Base-by-base conservation (phyloP, 2,797 vertebrate genomes). In the Buceros bicornis region DNA sequence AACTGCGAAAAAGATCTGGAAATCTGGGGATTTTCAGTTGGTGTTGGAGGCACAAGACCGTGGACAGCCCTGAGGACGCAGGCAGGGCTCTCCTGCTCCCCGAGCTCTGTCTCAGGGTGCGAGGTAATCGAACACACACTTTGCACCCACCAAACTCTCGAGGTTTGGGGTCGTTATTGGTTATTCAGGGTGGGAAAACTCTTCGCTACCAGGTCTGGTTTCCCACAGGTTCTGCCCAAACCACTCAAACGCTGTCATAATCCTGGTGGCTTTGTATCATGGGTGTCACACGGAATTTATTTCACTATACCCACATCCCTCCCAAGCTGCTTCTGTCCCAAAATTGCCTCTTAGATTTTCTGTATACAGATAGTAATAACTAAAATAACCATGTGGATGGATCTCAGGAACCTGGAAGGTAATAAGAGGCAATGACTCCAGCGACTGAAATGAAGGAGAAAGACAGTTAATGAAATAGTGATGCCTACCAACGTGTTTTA, bases 391-490 rank as follows among this genome's bases (percentile, higher is more conserved):
- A 92, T 92, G 77, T 85, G 97, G 95, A 97, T 95, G 84, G 96
- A 77, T 96, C 97, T 97, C 96, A 96, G 76, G 82, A 97, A 93
- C 90, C 91, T 95, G 96, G 87, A 94, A 96, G 93, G 92, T 97
- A 98, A 97, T 97, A 97, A 97, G 96, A 95, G 95, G 93, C 93
- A 93, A 91, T 96, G 97, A 97, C 94, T 95, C 96, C 87, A 95
- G 93, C 95, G 97, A 95, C 94, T 94, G 92, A 95, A 98, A 97
- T 73, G 97, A 97, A 97, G 96, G 96, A 97, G 92, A 91, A 97
- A 95, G 96, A 94, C 97, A 95, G 93, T 91, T 97, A 97, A 98
- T 97, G 97, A 96, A 97, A 98, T 93, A 94, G 96, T 97, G 96
- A 93, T 97, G 96, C 97, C 97, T 96, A 89, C 95, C 94, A 95